Conservation (phyloP, 2,888 invertebrate genomes). For the Agriotes lineatus region DNA sequence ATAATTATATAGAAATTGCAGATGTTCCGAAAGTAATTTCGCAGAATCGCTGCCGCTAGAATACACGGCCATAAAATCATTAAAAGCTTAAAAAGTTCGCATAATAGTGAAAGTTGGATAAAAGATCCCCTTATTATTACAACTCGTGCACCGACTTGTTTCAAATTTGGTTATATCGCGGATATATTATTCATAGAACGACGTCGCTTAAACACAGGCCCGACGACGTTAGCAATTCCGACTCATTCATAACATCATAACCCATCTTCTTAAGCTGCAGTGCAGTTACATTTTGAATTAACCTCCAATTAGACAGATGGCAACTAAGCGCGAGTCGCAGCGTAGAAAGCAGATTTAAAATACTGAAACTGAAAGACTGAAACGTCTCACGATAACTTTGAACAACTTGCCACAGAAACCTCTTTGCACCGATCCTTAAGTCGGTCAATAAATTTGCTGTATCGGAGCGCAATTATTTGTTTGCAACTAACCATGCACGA, state of each 20-base stretch:
- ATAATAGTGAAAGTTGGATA: conserved; percentile 32
- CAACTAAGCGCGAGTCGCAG: too few relatives aligned
- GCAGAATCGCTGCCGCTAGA: conserved; percentile 22
- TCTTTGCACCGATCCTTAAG: not conserved
- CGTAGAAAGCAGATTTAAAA: too few relatives aligned
- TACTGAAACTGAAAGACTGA: too few relatives aligned
- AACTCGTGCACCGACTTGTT: conserved; percentile 23
- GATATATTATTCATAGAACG: conserved; percentile 23
- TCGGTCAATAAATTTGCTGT: not conserved
- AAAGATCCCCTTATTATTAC: conserved; percentile 31
- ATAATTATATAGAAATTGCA: conserved; percentile 29
- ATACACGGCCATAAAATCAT: conserved; percentile 37
- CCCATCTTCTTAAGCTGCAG: conserved; percentile 11
- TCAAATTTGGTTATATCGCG: conserved; percentile 22
- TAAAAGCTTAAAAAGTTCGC: conserved; percentile 39
- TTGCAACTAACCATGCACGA: not conserved
- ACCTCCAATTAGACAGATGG: conserved; percentile 15
- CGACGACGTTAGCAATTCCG: conserved; percentile 17
- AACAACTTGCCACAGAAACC: too few relatives aligned
- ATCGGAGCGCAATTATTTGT: not conserved
- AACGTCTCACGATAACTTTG: too few relatives aligned
- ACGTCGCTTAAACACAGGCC: conserved; percentile 20
- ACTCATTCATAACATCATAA: conserved; percentile 21
- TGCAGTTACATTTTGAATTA: conserved; percentile 12
- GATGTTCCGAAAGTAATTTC: conserved; percentile 27